phyloP scores from a whole-genome alignment of 2,113 vertebrate species.

The Silurus glanis region DNA sequence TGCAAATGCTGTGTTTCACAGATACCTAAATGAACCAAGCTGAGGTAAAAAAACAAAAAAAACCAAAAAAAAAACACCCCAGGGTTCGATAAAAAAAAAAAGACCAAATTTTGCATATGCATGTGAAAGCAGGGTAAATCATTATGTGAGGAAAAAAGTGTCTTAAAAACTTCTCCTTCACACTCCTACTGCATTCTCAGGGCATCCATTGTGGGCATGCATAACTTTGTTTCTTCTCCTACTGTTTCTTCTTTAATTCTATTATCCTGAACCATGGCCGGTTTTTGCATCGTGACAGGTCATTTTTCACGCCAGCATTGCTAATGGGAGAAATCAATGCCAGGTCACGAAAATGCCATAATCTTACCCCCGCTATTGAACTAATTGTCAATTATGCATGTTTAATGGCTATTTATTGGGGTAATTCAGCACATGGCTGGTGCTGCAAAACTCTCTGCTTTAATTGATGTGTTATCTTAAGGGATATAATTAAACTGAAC shows the following conservation, averaged over 20 bases:
- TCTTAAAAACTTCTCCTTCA: constrained; percentile 16
- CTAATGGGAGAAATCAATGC: constrained; percentile 50
- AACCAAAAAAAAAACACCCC: not conserved
- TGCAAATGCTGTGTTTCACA: not conserved
- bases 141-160: not conserved
- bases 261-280: constrained; percentile 46
- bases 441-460: constrained; percentile 52
- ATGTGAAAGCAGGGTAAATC: not conserved
- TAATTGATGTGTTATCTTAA: constrained; percentile 67
- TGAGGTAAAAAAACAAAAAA: not conserved
- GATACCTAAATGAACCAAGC: not conserved
- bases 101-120: not conserved
- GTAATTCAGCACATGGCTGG: constrained; percentile 59
- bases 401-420: constrained; percentile 66
- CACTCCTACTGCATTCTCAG: not conserved
- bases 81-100: not conserved
- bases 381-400: constrained; percentile 65
- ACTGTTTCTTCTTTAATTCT: constrained; percentile 42
- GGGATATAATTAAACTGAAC: constrained; percentile 63
- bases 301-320: constrained; percentile 48
- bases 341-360: constrained; percentile 60
- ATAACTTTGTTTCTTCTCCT: constrained; percentile 14
- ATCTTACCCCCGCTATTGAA: constrained; percentile 56
- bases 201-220: constrained; percentile 12
- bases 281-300: constrained; percentile 43